Evolutionary conservation across 2,113 vertebrate genomes (phyloP).

Genomic region (Megaceryle maxima): DNA sequence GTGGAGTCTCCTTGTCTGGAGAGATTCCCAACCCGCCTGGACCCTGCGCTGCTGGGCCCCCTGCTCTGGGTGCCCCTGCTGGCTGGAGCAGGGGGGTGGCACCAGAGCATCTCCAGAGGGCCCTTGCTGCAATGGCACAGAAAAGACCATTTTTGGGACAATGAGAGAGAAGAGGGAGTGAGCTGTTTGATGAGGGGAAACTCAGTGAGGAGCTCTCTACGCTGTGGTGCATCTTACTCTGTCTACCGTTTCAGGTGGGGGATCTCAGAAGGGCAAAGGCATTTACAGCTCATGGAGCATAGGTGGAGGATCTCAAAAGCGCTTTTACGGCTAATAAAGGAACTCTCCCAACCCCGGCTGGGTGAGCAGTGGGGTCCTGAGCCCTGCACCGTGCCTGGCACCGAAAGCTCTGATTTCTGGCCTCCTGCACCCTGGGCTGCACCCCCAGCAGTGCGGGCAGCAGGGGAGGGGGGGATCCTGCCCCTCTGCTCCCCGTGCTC

Average conservation of each 20-base stretch:
- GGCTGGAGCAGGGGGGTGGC: neutral
- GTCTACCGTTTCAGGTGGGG: fast-evolving
- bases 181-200: neutral
- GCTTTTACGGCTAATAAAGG: neutral
- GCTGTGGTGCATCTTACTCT: fast-evolving
- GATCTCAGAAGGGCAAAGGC: neutral
- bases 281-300: fast-evolving
- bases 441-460: neutral
- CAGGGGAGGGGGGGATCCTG: neutral
- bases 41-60: no score
- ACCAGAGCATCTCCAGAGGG: no score
- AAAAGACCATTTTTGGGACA: neutral
- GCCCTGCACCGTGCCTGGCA: fast-evolving
- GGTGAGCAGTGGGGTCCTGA: fast-evolving
- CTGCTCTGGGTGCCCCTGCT: no score
- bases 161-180: fast-evolving
- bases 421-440: neutral
- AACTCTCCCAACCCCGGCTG: fast-evolving
- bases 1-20: neutral
- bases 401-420: neutral
- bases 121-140: neutral
- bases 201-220: fast-evolving
- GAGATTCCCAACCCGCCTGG: neutral
- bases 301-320: neutral
- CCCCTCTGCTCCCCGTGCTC: neutral